These are phyloP conservation scores for Orthosia cruda DNA, from an alignment of 2,888 invertebrate species.

Conservation along the genomic window DNA sequence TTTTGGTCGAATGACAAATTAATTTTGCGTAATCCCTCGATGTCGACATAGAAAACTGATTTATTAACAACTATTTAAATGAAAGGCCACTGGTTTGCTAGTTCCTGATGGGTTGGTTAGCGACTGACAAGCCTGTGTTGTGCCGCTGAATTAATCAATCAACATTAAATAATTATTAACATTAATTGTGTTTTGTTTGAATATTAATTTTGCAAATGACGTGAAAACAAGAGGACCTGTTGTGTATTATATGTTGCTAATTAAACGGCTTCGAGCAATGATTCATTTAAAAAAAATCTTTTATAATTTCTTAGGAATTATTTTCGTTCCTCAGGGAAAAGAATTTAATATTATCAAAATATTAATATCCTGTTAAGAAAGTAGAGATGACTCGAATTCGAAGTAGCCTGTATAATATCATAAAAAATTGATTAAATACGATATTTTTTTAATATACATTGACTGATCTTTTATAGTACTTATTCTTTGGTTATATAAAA, in stretches of 20 bases:
- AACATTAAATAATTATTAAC: slow-evolving; percentile 47
- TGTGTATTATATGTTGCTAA: slow-evolving; percentile 19
- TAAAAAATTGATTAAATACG: too few species aligned
- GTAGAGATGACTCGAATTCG: slow-evolving; percentile 10
- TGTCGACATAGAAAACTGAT: slow-evolving; percentile 47
- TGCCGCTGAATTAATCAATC: slow-evolving; percentile 36
- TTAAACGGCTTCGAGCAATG: slow-evolving; percentile 26
- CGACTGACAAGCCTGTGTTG: slow-evolving; percentile 5
- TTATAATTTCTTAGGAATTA: not conserved
- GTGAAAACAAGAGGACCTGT: slow-evolving; percentile 20
- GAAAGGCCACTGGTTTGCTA: slow-evolving; percentile 21
- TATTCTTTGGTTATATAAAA: too few species aligned
- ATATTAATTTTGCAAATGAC: slow-evolving; percentile 41
- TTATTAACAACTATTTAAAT: slow-evolving; percentile 43
- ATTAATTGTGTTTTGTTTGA: slow-evolving; percentile 27
- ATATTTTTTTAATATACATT: too few species aligned
- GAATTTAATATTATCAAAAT: slow-evolving; percentile 22
- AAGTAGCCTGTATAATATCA: not conserved
- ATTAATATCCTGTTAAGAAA: not conserved
- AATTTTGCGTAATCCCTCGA: slow-evolving; percentile 32
- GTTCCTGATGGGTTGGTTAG: slow-evolving; percentile 24
- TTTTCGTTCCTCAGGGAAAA: slow-evolving; percentile 1
- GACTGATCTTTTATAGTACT: too few species aligned
- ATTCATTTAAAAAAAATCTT: not conserved
- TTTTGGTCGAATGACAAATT: slow-evolving; percentile 25